Percentiles rank a stretch among this genome's conserved stretches.
phyloP scores from a whole-genome alignment of 2,888 invertebrate genomes.

The Chloroclystis v-ata region DNA sequence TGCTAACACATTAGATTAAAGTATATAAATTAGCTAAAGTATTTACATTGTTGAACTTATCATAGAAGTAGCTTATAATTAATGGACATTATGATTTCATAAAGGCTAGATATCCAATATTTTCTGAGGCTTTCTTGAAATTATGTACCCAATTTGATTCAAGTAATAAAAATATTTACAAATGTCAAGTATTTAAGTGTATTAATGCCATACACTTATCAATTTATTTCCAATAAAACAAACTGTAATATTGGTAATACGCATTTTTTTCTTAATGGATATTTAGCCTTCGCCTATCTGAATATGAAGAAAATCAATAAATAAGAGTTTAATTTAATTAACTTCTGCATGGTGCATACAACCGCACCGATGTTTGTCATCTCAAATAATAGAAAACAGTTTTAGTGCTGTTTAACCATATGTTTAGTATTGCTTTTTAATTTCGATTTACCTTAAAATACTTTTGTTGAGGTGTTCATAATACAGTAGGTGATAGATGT shows the following conservation, averaged over 20 bases:
- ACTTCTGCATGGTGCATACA: no score
- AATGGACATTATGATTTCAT: slow-evolving; percentile 57
- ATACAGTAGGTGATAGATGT: no score
- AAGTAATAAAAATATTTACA: slow-evolving; percentile 10
- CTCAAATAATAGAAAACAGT: no score
- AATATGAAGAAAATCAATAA: slow-evolving; percentile 22
- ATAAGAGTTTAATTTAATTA: slow-evolving; percentile 3
- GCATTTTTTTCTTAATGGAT: slow-evolving; percentile 14
- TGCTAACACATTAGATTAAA: slow-evolving; percentile 42
- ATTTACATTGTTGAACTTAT: slow-evolving; percentile 50
- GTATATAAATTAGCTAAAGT: slow-evolving; percentile 47
- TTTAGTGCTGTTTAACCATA: no score
- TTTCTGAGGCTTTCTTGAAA: neutral
- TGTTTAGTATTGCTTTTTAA: no score
- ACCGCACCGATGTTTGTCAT: no score
- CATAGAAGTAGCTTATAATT: slow-evolving; percentile 44
- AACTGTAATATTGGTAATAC: no score
- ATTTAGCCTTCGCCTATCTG: slow-evolving; percentile 23
- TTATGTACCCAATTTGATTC: neutral
- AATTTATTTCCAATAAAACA: no score
- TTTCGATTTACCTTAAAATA: no score
- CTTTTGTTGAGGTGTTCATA: no score
- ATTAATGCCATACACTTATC: neutral
- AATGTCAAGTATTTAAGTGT: neutral
- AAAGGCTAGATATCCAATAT: slow-evolving; percentile 44